Conservation (phyloP, 53 echinoderm and acorn worm species). For the Holothuria leucospilota region DNA sequence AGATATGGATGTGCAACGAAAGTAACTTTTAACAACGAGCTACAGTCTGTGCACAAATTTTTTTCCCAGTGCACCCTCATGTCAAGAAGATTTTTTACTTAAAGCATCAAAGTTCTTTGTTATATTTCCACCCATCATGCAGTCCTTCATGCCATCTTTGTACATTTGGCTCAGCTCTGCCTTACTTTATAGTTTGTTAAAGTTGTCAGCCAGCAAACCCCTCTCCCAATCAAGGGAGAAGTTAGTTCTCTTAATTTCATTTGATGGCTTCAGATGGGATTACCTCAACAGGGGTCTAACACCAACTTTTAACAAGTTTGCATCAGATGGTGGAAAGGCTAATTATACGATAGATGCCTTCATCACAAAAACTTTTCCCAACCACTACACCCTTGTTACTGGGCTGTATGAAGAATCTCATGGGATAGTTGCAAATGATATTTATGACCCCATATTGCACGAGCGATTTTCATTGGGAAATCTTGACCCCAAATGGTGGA, state of each 20-base stretch:
- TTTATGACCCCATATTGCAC: constrained; percentile 79
- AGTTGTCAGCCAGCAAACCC: too few species aligned
- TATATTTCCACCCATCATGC: too few species aligned
- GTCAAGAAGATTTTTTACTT: too few species aligned
- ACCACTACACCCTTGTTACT: constrained; percentile 82
- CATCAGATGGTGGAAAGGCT: constrained; percentile 68
- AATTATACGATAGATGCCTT: constrained; percentile 74
- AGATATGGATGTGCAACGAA: too few species aligned
- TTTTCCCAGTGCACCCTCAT: too few species aligned
- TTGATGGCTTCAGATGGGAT: constrained; percentile 96
- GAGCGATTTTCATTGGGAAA: constrained; percentile 40
- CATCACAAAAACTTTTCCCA: constrained; percentile 90
- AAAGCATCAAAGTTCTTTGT: too few species aligned
- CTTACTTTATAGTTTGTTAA: too few species aligned
- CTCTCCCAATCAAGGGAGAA: too few species aligned
- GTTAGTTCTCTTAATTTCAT: constrained; percentile 67
- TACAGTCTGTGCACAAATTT: too few species aligned
- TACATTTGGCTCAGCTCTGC: too few species aligned
- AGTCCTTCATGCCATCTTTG: too few species aligned
- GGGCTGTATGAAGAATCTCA: constrained; percentile 93
- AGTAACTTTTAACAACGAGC: too few species aligned
- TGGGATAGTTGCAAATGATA: constrained; percentile 80
- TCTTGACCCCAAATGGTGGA: constrained; percentile 76
- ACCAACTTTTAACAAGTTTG: constrained; percentile 76
- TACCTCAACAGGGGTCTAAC: constrained; percentile 75